Evolutionary conservation across 2,888 invertebrate species (phyloP).

Genomic region (Leptothorax acervorum): DNA sequence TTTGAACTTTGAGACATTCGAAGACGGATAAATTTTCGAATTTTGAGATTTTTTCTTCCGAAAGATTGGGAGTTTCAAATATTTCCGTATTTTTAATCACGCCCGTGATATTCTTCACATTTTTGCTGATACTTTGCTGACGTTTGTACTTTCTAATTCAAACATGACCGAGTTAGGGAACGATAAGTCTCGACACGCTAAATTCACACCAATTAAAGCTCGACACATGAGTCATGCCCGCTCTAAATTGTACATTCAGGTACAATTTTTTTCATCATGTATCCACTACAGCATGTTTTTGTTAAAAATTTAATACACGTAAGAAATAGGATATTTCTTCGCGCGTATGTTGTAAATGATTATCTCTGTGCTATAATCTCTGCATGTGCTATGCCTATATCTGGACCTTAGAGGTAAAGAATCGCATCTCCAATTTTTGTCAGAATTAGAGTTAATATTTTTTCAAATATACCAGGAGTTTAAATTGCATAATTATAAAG

Average conservation of each 20-base stretch:
- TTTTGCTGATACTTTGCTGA: background rate
- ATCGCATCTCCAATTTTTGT: no score
- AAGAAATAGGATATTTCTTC: background rate
- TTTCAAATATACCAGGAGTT: no score
- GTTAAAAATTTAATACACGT: background rate
- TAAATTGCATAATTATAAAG: no score
- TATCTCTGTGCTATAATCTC: background rate
- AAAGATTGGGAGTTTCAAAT: background rate
- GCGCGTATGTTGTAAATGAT: background rate
- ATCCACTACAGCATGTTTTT: background rate
- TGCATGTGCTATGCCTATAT: no score
- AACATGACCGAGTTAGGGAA: background rate
- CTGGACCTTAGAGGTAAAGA: no score
- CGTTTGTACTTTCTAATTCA: background rate
- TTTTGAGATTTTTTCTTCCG: background rate
- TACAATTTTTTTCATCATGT: background rate
- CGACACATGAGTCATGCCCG: background rate
- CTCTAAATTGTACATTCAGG: slow-evolving; percentile 1
- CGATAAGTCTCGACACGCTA: background rate
- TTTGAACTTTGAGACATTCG: background rate
- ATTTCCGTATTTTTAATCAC: background rate
- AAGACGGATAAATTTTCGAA: background rate
- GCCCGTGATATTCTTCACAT: background rate
- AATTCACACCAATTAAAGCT: slow-evolving; percentile 11
- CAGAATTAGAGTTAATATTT: no score